A percentile compares a stretch with the other conserved stretches of the same genome.
Conservation (phyloP, 2,113 vertebrate genomes). For the Cryptotis parvus region DNA sequence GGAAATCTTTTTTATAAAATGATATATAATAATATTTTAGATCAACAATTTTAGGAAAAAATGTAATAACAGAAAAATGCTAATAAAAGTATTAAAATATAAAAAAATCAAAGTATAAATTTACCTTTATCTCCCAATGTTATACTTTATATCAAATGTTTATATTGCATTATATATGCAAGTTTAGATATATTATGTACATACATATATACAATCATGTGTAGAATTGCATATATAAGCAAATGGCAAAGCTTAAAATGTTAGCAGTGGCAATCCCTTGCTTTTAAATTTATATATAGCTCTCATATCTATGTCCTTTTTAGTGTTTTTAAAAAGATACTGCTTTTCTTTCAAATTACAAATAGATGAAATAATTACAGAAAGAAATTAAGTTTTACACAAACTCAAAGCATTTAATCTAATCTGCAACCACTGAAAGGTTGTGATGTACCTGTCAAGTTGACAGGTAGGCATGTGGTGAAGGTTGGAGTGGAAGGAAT, state of each 20-base stretch:
- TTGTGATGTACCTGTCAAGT: too few species aligned
- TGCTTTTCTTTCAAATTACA: slow-evolving; percentile 6
- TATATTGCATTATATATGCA: not conserved
- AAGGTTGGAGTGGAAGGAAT: too few species aligned
- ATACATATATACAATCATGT: not conserved
- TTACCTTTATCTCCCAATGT: not conserved
- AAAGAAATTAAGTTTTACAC: too few species aligned
- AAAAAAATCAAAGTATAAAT: slow-evolving; percentile 22
- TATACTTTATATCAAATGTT: not conserved
- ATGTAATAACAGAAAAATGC: too few species aligned
- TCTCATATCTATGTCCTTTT: slow-evolving; percentile 4
- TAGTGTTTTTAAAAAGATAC: not conserved
- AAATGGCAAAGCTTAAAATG: slow-evolving; percentile 5
- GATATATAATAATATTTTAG: not conserved
- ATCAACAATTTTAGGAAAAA: not conserved
- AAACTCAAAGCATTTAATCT: too few species aligned
- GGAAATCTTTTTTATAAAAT: too few species aligned
- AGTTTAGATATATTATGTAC: not conserved
- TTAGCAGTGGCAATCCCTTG: slow-evolving; percentile 4
- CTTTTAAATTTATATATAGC: slow-evolving; percentile 16
- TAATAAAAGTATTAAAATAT: not conserved
- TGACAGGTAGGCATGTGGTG: too few species aligned
- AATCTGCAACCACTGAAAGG: too few species aligned
- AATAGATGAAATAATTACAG: not conserved
- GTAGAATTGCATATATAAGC: not conserved